Evolutionary conservation across 2,797 vertebrate genomes (phyloP), one percentile per base, ranked within the genome.

Genomic region (Geotrypetes seraphini): DNA sequence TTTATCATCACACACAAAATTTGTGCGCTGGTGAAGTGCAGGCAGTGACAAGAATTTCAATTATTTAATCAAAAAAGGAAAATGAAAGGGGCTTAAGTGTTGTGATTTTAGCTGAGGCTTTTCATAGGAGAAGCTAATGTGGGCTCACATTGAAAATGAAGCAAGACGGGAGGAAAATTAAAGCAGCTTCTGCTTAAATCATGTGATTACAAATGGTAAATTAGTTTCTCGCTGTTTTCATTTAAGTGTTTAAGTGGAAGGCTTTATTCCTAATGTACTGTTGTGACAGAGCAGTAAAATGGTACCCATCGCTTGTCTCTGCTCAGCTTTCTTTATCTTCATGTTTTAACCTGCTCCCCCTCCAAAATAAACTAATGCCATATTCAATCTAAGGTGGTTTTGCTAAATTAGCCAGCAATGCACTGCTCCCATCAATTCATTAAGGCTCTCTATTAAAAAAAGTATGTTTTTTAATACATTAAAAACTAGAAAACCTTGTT

Each of bases 201-300:
- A 92, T 74, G 86, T 86, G 94, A 92, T 89, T 89, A 91, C 79
- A 95, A 96, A 97, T 85, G 86, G 80, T 87, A 94, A 97, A 97
- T 99, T 93, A 95, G 94, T 96, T 96, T 96, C 91, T 92, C 88
- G 87, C 97, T 97, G 96, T 96, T 97, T 97, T 96, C 92, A 96
- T 97, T 96, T 96, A 97, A 99, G 95, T 97, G 90, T 93, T 98
- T 99, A 97, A 97, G 94, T 97, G 92, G 89, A 93, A 92, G 90
- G 90, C 90, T 94, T 85, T 91, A 91, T 91, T 95, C 75, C 76
- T 79, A 91, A 87, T 87, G 78, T 76, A 64, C 75, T 63, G 80
- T 83, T 72, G 86, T 84, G 80, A 85, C 88, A 75, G 73, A 86
- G 85, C 83, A 78, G 81, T 81, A 87, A 84, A 79, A 69, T 75